A percentile compares a stretch with the other conserved stretches of the same genome.
Conservation (phyloP, 2,888 invertebrate genomes). For the Emmelina monodactyla region DNA sequence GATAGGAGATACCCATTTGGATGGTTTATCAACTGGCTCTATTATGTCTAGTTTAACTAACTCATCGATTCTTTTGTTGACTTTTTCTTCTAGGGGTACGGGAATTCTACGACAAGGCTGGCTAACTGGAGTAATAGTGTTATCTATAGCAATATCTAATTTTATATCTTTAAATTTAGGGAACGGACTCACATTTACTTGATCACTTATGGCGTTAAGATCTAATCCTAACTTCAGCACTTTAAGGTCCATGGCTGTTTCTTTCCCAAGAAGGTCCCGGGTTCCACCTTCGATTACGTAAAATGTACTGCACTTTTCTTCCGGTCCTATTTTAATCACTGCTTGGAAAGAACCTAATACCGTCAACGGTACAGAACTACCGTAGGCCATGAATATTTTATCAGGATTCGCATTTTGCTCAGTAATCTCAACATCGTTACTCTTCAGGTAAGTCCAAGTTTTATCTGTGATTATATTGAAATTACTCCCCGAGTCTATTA, state of each 20-base stretch:
- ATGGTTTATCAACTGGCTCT: background rate
- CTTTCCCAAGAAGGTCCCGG: conserved; percentile 12
- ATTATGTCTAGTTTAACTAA: background rate
- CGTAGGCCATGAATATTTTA: conserved; percentile 16
- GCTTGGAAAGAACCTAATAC: conserved; percentile 17
- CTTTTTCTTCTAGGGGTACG: background rate
- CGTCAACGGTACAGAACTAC: conserved; percentile 13
- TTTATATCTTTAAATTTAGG: conserved; percentile 12
- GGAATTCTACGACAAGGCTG: conserved; percentile 15
- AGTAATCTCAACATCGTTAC: background rate
- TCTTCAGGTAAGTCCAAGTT: conserved; percentile 15
- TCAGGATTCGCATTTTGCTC: conserved; percentile 11
- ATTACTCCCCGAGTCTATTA: conserved; percentile 17
- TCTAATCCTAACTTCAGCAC: conserved; percentile 13
- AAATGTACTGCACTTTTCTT: conserved; percentile 6
- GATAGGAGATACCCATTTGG: background rate
- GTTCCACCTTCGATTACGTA: conserved; percentile 15
- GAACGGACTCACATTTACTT: background rate
- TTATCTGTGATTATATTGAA: conserved; percentile 13
- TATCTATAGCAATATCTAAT: conserved; percentile 15
- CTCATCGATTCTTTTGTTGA: background rate
- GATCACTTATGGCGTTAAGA: conserved; percentile 4
- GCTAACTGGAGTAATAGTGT: conserved; percentile 10
- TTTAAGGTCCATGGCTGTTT: conserved; percentile 10
- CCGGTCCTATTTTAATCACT: conserved; percentile 2